These are phyloP conservation scores for Phrynosoma blainvillii DNA, from an alignment of 2,113 vertebrate species.

Conservation along the genomic window DNA sequence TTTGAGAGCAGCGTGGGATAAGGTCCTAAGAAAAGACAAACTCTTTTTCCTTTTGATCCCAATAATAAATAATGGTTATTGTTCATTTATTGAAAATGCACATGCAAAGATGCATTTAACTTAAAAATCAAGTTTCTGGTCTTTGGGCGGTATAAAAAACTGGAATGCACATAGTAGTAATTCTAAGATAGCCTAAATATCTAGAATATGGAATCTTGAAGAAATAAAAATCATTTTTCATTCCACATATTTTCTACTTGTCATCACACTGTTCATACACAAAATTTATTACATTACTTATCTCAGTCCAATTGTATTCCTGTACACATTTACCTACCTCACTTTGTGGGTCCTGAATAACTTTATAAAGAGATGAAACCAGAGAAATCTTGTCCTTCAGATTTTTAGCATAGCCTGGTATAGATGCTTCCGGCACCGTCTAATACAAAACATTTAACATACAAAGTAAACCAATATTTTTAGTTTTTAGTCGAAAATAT, in stretches of 20 bases:
- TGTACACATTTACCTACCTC: conserved; percentile 81
- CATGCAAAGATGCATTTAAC: background rate
- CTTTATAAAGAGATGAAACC: conserved; percentile 96
- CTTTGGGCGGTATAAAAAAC: background rate
- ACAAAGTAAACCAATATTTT: background rate
- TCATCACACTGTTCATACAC: background rate
- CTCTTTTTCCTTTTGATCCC: background rate
- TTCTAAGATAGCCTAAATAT: background rate
- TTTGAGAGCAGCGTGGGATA: too few species aligned
- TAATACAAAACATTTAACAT: conserved; percentile 66
- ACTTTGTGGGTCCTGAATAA: conserved; percentile 95
- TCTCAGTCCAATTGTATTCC: background rate
- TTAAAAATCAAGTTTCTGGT: background rate
- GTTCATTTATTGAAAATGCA: background rate
- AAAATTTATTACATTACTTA: background rate
- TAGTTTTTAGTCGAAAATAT: too few species aligned
- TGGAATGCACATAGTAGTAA: background rate
- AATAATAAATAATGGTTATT: background rate
- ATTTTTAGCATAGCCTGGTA: conserved; percentile 89
- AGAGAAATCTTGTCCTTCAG: conserved; percentile 91
- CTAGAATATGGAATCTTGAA: background rate
- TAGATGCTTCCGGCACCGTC: conserved; percentile 91
- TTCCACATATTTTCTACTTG: background rate
- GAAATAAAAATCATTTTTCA: background rate
- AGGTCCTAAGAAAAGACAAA: background rate